These are phyloP conservation scores for Leucopternis melanops DNA, from an alignment of 2,113 vertebrate genomes.

Conservation along the genomic window DNA sequence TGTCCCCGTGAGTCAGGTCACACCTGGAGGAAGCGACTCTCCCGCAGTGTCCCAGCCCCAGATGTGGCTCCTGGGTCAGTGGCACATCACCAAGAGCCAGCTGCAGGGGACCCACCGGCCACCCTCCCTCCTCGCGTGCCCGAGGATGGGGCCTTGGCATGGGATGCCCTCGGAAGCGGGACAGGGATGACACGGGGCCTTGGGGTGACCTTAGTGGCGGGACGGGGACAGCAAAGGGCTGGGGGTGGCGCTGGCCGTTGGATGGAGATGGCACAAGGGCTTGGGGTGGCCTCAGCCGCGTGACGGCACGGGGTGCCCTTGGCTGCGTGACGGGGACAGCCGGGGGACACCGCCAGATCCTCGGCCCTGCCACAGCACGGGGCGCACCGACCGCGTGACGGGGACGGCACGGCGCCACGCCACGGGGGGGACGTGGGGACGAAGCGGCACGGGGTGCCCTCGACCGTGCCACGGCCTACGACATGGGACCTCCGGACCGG, in stretches of 20 bases:
- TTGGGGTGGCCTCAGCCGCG: neutral
- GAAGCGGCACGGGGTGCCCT: neutral
- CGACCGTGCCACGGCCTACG: neutral
- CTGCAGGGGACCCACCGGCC: neutral
- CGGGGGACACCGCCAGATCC: neutral
- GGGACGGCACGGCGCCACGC: neutral
- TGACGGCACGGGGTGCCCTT: rapidly evolving
- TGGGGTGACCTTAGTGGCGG: neutral
- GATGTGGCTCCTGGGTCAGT: neutral
- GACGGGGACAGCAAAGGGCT: neutral
- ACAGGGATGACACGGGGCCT: neutral
- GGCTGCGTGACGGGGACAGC: neutral
- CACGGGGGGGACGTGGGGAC: rapidly evolving
- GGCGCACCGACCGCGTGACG: rapidly evolving
- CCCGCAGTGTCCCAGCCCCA: neutral
- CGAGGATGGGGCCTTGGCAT: neutral
- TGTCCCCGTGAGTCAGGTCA: neutral
- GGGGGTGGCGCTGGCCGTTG: neutral
- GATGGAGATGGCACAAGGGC: neutral
- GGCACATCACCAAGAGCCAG: neutral
- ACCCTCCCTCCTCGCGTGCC: neutral
- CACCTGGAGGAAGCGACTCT: neutral
- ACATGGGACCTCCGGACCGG: neutral
- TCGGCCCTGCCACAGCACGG: neutral
- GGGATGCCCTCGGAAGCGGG: neutral